These are phyloP conservation scores for Tachysurus fulvidraco DNA, from an alignment of 2,113 vertebrate species.

Conservation along the genomic window DNA sequence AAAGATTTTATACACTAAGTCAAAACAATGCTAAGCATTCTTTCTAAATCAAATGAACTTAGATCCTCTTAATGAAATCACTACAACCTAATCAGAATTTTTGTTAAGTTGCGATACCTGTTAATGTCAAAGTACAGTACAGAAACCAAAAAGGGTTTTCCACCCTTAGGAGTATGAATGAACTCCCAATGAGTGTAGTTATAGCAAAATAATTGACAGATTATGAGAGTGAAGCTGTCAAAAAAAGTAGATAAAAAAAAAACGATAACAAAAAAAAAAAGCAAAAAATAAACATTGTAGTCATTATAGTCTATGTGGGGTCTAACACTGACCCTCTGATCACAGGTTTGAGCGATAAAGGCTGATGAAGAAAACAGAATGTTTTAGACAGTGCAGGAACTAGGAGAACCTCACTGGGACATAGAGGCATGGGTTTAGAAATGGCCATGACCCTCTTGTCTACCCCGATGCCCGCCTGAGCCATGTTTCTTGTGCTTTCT, in stretches of 20 bases:
- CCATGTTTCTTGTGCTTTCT: slow-evolving; percentile 85
- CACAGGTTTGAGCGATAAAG: slow-evolving; percentile 61
- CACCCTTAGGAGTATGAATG: slow-evolving; percentile 59
- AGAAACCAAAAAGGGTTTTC: slow-evolving; percentile 47
- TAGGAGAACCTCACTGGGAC: slow-evolving; percentile 12
- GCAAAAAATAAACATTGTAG: neutral
- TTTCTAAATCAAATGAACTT: slow-evolving; percentile 54
- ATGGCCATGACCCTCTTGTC: slow-evolving; percentile 65
- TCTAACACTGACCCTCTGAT: slow-evolving; percentile 57
- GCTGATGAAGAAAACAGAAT: slow-evolving; percentile 36
- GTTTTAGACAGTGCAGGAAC: slow-evolving; percentile 32
- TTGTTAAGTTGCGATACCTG: slow-evolving; percentile 38
- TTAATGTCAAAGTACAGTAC: slow-evolving; percentile 62
- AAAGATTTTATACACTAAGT: slow-evolving; percentile 22
- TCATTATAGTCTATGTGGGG: slow-evolving; percentile 64
- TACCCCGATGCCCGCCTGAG: slow-evolving; percentile 69
- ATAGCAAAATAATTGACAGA: slow-evolving; percentile 46
- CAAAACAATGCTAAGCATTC: slow-evolving; percentile 49
- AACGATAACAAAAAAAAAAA: neutral
- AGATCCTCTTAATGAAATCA: slow-evolving; percentile 59
- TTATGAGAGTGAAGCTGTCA: slow-evolving; percentile 41
- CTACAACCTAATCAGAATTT: slow-evolving; percentile 47
- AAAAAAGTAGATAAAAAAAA: slow-evolving; percentile 60
- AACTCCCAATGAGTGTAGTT: slow-evolving; percentile 55
- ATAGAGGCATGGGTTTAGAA: slow-evolving; percentile 61